Evolutionary conservation across 2,113 vertebrate species (phyloP).

Genomic region (Oophaga pumilio): DNA sequence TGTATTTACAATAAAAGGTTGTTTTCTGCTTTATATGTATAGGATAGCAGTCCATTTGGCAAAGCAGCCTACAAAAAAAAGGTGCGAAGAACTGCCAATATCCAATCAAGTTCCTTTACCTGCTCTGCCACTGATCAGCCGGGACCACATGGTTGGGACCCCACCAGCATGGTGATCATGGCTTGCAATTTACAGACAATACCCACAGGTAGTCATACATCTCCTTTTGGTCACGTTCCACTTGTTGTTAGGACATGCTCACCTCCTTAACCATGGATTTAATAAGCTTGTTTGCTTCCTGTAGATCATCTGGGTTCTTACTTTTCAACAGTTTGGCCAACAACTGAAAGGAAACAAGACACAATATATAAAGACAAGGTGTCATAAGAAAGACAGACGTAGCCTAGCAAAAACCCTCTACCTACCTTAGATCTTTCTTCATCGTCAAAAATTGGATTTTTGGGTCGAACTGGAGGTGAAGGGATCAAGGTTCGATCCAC

Average conservation of each 20-base stretch:
- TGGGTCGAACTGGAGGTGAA: conserved; percentile 81
- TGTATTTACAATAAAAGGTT: too few relatives aligned
- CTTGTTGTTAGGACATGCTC: neutral
- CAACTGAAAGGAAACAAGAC: conserved; percentile 71
- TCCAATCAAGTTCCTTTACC: too few relatives aligned
- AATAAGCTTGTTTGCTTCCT: conserved; percentile 93
- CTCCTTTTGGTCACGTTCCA: neutral
- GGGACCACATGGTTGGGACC: too few relatives aligned
- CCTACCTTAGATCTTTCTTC: conserved; percentile 90
- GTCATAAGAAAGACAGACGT: neutral
- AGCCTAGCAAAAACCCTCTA: too few relatives aligned
- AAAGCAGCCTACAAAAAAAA: too few relatives aligned
- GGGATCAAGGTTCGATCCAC: conserved; percentile 84
- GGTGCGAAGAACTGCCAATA: too few relatives aligned
- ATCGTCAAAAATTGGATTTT: conserved; percentile 93
- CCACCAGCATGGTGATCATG: too few relatives aligned
- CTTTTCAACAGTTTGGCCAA: conserved; percentile 90
- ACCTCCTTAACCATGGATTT: conserved; percentile 99
- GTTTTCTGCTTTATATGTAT: too few relatives aligned
- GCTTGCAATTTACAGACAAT: too few relatives aligned
- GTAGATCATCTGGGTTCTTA: conserved; percentile 93
- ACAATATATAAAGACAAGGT: conserved; percentile 45
- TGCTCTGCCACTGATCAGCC: too few relatives aligned
- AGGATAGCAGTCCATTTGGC: too few relatives aligned
- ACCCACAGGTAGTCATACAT: neutral